Evolutionary conservation across 2,888 invertebrate species (phyloP).

Genomic region (Cordilura impudica): DNA sequence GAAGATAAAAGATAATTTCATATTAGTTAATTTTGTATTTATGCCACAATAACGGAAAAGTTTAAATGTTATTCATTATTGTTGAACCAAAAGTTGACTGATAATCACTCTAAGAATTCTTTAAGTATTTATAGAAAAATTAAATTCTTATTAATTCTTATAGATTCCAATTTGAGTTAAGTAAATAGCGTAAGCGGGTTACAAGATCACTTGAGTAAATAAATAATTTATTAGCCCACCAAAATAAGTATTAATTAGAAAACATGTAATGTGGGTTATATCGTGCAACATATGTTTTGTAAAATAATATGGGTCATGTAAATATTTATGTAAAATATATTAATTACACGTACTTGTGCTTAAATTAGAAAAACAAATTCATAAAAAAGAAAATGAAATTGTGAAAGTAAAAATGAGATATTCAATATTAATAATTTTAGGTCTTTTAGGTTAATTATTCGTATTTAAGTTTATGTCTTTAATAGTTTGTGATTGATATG

Average conservation of each 20-base stretch:
- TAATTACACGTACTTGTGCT: no score
- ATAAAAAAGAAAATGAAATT: no score
- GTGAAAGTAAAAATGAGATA: no score
- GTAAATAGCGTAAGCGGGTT: neutral
- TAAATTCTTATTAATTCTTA: neutral
- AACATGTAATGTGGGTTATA: no score
- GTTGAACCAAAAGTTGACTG: neutral
- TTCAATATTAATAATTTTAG: no score
- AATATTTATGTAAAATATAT: slow-evolving; percentile 5
- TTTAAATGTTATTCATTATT: neutral
- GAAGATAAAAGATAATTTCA: slow-evolving; percentile 32
- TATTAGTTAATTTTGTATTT: slow-evolving; percentile 1
- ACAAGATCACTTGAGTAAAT: slow-evolving; percentile 33
- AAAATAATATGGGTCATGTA: slow-evolving; percentile 3
- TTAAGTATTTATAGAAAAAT: slow-evolving; percentile 10
- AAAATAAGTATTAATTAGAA: neutral
- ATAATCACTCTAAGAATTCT: neutral
- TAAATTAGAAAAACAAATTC: no score
- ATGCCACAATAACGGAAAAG: neutral
- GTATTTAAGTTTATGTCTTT: no score
- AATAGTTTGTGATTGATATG: no score
- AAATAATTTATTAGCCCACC: neutral
- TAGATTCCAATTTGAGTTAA: neutral
- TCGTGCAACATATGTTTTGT: neutral
- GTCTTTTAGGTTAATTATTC: no score